These are phyloP conservation scores for Tipula helvola DNA, from an alignment of 2,888 invertebrate species.

Conservation along the genomic window DNA sequence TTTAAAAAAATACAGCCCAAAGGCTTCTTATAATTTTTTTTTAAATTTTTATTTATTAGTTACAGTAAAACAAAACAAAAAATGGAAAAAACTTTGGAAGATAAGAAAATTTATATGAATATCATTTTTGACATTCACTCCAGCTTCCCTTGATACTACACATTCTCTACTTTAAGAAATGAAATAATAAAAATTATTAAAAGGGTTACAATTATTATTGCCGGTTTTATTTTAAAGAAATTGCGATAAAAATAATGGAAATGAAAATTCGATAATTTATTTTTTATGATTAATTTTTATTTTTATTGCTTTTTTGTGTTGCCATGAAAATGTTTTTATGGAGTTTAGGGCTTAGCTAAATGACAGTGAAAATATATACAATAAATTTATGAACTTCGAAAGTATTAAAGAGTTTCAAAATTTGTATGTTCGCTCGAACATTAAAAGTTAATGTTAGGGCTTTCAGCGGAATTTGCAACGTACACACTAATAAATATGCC, in stretches of 20 bases:
- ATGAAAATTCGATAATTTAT: neutral
- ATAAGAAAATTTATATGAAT: neutral
- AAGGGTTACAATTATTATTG: neutral
- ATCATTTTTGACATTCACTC: neutral
- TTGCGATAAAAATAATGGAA: neutral
- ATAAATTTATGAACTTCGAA: neutral
- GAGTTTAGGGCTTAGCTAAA: neutral
- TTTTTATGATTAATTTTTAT: neutral
- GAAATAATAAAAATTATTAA: neutral
- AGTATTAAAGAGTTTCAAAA: neutral
- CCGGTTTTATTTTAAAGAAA: neutral
- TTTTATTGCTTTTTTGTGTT: neutral
- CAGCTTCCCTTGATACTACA: neutral
- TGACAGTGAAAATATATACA: neutral
- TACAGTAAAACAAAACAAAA: neutral
- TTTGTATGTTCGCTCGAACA: neutral
- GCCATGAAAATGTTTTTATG: neutral
- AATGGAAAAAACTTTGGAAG: neutral
- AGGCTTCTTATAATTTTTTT: neutral
- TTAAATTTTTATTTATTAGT: neutral
- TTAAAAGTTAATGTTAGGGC: neutral
- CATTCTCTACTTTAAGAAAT: neutral
- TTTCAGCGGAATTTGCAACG: neutral
- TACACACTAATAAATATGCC: no score
- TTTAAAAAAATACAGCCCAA: neutral